Evolutionary conservation across 2,113 vertebrate genomes (phyloP).

Genomic region (Cacatua alba): DNA sequence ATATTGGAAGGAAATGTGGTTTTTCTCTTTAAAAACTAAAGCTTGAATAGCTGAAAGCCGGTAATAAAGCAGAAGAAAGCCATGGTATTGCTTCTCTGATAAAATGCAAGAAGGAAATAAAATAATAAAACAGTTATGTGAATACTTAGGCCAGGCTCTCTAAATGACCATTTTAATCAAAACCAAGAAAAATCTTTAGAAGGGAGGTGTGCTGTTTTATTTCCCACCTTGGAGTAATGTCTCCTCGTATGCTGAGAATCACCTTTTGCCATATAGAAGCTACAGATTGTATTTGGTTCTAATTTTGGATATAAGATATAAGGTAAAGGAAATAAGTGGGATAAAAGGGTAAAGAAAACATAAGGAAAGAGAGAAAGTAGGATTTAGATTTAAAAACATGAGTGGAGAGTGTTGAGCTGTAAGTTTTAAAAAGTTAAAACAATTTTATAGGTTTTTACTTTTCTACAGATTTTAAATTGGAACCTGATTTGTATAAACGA

Average conservation of each 20-base stretch:
- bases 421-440: not conserved
- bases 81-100: not conserved
- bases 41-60: not conserved
- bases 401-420: not conserved
- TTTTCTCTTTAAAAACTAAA: not conserved
- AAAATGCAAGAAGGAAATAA: not conserved
- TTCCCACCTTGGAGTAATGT: not conserved
- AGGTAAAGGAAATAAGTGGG: not conserved
- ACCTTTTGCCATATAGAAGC: not conserved
- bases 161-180: not conserved
- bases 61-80: not conserved
- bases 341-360: not conserved
- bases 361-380: not conserved
- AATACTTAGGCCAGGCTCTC: not conserved
- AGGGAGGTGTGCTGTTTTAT: not conserved
- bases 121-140: not conserved
- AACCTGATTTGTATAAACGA: not conserved
- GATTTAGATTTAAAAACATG: not conserved
- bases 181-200: not conserved
- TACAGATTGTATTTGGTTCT: not conserved
- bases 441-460: not conserved
- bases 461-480: not conserved
- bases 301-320: not conserved
- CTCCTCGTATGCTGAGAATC: not conserved
- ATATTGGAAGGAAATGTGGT: not conserved